Conservation (phyloP, 2,888 invertebrate genomes). For the Asteroscopus sphinx region DNA sequence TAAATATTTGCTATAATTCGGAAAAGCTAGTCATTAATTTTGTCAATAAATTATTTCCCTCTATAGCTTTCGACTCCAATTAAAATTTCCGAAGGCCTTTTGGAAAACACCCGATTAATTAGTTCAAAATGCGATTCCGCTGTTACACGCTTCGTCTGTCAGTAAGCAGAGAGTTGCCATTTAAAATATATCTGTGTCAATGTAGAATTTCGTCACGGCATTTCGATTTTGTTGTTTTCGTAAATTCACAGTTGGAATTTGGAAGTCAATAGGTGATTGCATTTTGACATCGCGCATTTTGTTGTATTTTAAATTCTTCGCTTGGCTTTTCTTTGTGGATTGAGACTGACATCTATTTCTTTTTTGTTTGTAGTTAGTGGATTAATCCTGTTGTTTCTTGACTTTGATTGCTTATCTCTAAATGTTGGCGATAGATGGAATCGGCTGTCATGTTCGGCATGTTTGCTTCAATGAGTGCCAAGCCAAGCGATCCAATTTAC, state of each 20-base stretch:
- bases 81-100: conserved; percentile 39
- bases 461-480: conserved; percentile 38
- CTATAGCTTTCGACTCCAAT: conserved; percentile 42
- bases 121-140: conserved; percentile 44
- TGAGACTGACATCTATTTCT: conserved; percentile 7
- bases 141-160: conserved; percentile 39
- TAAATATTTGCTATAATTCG: neutral
- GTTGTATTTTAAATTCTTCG: conserved; percentile 36
- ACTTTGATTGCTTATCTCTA: conserved; percentile 30
- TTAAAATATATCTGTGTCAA: conserved; percentile 54
- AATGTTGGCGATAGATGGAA: conserved; percentile 26
- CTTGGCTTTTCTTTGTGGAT: conserved; percentile 15
- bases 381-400: conserved; percentile 24
- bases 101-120: conserved; percentile 48
- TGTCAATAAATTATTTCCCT: conserved; percentile 25
- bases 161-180: conserved; percentile 46
- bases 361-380: conserved; percentile 28
- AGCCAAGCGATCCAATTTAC: conserved; percentile 27
- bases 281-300: conserved; percentile 27
- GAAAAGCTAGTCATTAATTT: conserved; percentile 14
- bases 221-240: conserved; percentile 42
- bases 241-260: conserved; percentile 44
- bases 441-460: conserved; percentile 27
- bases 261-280: conserved; percentile 47
- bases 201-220: conserved; percentile 45